Conservation (phyloP, 2,888 invertebrate species). For the Netelia inedita region DNA sequence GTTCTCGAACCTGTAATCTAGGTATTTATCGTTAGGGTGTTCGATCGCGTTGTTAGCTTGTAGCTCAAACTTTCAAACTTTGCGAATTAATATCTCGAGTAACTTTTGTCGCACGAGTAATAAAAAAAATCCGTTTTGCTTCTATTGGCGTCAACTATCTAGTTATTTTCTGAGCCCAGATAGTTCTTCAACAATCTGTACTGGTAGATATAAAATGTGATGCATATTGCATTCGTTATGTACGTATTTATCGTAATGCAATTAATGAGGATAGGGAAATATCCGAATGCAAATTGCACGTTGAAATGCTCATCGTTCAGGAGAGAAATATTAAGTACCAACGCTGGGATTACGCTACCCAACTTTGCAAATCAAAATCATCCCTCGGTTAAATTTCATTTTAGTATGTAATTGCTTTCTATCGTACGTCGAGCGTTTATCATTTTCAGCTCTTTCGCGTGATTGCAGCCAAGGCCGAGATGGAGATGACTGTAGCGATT, state of each 20-base stretch:
- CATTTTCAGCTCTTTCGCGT: conserved; percentile 14
- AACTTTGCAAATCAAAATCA: conserved; percentile 25
- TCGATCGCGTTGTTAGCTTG: too few species aligned
- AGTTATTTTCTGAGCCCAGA: too few species aligned
- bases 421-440: conserved; percentile 10
- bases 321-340: not conserved
- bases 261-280: conserved; percentile 21
- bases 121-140: too few species aligned
- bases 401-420: conserved; percentile 29
- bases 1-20: too few species aligned
- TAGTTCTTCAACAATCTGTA: too few species aligned
- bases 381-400: conserved; percentile 19
- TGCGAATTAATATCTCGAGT: too few species aligned
- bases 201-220: too few species aligned
- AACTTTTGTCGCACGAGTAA: too few species aligned
- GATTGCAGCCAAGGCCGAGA: not conserved
- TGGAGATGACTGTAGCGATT: too few species aligned
- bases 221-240: conserved; percentile 5
- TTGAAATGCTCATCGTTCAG: conserved; percentile 6
- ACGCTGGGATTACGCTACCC: not conserved
- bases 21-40: too few species aligned
- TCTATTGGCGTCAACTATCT: too few species aligned
- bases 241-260: conserved; percentile 14
- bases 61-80: too few species aligned
- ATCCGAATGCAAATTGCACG: conserved; percentile 4